phyloP scores from a whole-genome alignment of 2,797 vertebrate genomes.

The Pangasius macronema region DNA sequence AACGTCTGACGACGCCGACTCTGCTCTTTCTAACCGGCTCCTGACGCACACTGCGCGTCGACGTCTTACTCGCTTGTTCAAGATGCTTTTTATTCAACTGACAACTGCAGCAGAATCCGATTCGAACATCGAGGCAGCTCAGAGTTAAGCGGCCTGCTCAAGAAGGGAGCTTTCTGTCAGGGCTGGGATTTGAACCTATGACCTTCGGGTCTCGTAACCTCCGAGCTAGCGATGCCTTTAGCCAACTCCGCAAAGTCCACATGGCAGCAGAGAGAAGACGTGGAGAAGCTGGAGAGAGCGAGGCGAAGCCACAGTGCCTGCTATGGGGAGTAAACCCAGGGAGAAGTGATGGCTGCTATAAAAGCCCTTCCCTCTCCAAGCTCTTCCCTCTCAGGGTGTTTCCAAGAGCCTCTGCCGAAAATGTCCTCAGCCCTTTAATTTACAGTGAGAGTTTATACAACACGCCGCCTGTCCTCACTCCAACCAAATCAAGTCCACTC shows the following conservation, averaged over 20 bases:
- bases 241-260: neutral
- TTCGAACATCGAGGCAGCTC: neutral
- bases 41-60: neutral
- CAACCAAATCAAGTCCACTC: constrained; percentile 23
- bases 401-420: constrained; percentile 40
- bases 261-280: neutral
- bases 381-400: constrained; percentile 14
- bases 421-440: constrained; percentile 28
- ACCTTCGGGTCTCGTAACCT: neutral
- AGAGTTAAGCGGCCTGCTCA: neutral
- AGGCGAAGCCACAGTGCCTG: neutral
- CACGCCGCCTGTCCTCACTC: constrained; percentile 37
- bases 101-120: neutral
- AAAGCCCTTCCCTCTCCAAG: constrained; percentile 29
- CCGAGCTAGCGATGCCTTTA: neutral
- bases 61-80: neutral
- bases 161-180: neutral
- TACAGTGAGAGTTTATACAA: constrained; percentile 45
- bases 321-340: constrained; percentile 41
- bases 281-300: constrained; percentile 4
- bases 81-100: neutral
- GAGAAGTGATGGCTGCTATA: constrained; percentile 35
- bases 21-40: neutral
- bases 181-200: neutral
- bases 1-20: neutral